A percentile compares a stretch with the other conserved stretches of the same genome.
Conservation (phyloP, 2,888 invertebrate species). For the Thera britannica region DNA sequence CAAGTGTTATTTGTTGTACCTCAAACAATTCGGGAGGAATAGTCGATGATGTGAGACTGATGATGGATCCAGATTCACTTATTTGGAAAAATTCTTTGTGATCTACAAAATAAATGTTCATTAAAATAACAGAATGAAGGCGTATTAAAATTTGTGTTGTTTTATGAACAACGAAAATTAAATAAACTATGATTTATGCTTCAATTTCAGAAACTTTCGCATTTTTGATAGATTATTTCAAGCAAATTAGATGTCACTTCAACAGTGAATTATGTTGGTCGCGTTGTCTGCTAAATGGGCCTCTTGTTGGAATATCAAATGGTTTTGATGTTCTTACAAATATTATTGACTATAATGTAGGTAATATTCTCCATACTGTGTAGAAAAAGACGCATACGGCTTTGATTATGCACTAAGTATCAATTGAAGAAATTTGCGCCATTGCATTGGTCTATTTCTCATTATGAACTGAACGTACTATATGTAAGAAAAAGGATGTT, state of each 20-base stretch:
- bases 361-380: too few relatives aligned
- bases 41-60: constrained; percentile 46
- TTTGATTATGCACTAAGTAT: too few relatives aligned
- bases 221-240: background rate
- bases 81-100: constrained; percentile 50
- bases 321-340: too few relatives aligned
- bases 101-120: constrained; percentile 46
- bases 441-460: too few relatives aligned
- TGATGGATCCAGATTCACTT: constrained; percentile 38
- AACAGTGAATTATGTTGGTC: background rate
- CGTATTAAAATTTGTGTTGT: background rate
- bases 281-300: background rate
- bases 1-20: constrained; percentile 53
- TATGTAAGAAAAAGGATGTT: background rate
- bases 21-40: constrained; percentile 57
- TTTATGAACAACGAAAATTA: background rate
- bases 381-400: too few relatives aligned
- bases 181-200: background rate
- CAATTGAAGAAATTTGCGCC: too few relatives aligned
- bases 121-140: background rate
- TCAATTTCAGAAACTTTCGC: background rate
- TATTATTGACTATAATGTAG: too few relatives aligned
- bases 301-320: too few relatives aligned
- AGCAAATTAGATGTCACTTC: too few relatives aligned
- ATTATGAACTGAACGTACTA: too few relatives aligned